phyloP scores from a whole-genome alignment of 1,140 invertebrate species.

The Steinernema khuongi region DNA sequence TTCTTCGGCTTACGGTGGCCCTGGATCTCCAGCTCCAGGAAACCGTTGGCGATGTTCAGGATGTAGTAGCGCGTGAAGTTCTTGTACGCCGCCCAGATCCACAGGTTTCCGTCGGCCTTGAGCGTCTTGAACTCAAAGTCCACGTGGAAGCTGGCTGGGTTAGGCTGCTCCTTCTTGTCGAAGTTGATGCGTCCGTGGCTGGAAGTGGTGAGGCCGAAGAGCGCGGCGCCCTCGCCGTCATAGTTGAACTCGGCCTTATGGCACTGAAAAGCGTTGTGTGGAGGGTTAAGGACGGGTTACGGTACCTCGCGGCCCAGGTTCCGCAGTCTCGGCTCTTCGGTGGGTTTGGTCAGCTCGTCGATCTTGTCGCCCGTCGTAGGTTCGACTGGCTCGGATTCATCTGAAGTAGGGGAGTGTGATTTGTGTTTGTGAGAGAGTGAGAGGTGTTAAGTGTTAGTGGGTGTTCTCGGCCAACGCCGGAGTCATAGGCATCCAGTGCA shows the following conservation, averaged over 20 bases:
- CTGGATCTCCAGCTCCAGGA: slow-evolving; percentile 45
- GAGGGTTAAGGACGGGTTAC: neutral
- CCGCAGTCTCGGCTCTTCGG: neutral
- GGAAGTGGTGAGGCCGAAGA: slow-evolving; percentile 47
- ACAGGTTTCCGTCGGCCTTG: slow-evolving; percentile 46
- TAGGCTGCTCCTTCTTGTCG: slow-evolving; percentile 44
- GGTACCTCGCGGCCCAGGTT: neutral
- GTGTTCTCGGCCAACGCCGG: neutral
- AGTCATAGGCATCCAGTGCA: no score
- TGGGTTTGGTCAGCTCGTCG: neutral
- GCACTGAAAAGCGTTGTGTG: neutral
- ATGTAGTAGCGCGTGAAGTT: slow-evolving; percentile 55
- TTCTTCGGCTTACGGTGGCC: slow-evolving; percentile 46
- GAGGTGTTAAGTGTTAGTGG: neutral
- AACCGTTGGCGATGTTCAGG: slow-evolving; percentile 47
- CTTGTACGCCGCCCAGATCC: slow-evolving; percentile 57
- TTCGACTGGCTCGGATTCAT: neutral
- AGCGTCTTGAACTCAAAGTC: slow-evolving; percentile 44
- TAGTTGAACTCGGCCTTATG: neutral
- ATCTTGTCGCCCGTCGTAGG: neutral
- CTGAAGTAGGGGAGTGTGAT: neutral
- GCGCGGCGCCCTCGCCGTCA: slow-evolving; percentile 28
- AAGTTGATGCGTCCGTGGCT: slow-evolving; percentile 53
- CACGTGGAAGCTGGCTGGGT: slow-evolving; percentile 27
- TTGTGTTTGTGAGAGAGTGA: neutral